Percentiles rank a stretch among this genome's conserved stretches.
Evolutionary conservation across 2,888 invertebrate genomes (phyloP).

Genomic region (Clepsis dumicolana): DNA sequence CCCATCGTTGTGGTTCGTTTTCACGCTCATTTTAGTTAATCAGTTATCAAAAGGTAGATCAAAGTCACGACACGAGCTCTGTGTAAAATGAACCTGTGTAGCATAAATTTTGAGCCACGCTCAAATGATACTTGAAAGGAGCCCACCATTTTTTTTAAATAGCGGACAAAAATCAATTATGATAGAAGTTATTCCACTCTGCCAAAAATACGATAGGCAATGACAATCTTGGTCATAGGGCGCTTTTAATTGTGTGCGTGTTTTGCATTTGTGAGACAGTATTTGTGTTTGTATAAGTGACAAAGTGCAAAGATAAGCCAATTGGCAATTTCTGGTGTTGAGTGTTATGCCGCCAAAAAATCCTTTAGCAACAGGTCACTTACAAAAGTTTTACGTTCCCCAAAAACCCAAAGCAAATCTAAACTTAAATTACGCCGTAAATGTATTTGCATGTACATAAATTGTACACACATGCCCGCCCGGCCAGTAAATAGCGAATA

Average conservation of each 20-base stretch:
- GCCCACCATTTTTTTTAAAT: background rate
- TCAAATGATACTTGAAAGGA: background rate
- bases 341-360: too few relatives aligned
- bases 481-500: conserved; percentile 31
- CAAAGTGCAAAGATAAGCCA: too few relatives aligned
- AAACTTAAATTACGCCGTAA: background rate
- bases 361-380: too few relatives aligned
- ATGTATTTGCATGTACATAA: conserved; percentile 1
- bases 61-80: background rate
- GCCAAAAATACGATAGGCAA: too few relatives aligned
- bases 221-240: too few relatives aligned
- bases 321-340: too few relatives aligned
- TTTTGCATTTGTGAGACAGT: too few relatives aligned
- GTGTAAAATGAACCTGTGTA: background rate
- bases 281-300: too few relatives aligned
- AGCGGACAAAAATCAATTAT: too few relatives aligned
- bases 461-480: background rate
- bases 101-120: background rate
- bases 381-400: background rate
- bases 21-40: background rate
- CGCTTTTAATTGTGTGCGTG: too few relatives aligned
- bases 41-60: background rate
- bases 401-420: background rate
- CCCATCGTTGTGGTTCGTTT: background rate
- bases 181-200: too few relatives aligned